phyloP scores from a whole-genome alignment of 23 tunicate species.

The Botrylloides violaceus region DNA sequence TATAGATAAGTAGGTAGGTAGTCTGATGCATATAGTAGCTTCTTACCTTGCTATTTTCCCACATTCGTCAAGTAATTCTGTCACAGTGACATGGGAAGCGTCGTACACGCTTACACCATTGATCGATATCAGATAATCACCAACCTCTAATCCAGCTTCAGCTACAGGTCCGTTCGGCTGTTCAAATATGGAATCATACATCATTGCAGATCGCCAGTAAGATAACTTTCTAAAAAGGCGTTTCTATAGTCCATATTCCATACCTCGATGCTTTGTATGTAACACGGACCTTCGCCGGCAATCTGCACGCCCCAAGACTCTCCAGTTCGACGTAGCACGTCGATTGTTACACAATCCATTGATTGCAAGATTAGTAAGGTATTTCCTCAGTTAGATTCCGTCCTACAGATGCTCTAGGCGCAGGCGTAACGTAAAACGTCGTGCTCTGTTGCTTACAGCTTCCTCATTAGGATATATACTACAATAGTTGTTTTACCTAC shows the following conservation, averaged over 20 bases:
- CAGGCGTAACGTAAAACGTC: too few species aligned
- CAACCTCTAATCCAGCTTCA: constrained; percentile 67
- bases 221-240: too few species aligned
- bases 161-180: constrained; percentile 50
- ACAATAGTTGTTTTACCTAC: too few species aligned
- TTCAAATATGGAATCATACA: background rate
- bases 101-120: constrained; percentile 61
- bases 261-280: constrained; percentile 62
- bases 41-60: constrained; percentile 65
- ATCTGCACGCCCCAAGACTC: constrained; percentile 91
- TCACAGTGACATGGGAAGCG: constrained; percentile 42
- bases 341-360: constrained; percentile 67
- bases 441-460: too few species aligned
- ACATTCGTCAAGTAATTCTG: constrained; percentile 51
- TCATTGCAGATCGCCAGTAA: too few species aligned
- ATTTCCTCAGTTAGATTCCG: too few species aligned
- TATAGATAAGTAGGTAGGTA: too few species aligned
- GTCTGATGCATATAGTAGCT: too few species aligned
- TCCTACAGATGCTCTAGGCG: too few species aligned
- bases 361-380: background rate
- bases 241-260: background rate
- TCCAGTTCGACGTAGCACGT: constrained; percentile 34
- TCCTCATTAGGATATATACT: too few species aligned
- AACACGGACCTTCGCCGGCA: constrained; percentile 74
- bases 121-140: constrained; percentile 49